phyloP scores from a whole-genome alignment of 2,113 vertebrate species.

The Psilopsiagon aymara region DNA sequence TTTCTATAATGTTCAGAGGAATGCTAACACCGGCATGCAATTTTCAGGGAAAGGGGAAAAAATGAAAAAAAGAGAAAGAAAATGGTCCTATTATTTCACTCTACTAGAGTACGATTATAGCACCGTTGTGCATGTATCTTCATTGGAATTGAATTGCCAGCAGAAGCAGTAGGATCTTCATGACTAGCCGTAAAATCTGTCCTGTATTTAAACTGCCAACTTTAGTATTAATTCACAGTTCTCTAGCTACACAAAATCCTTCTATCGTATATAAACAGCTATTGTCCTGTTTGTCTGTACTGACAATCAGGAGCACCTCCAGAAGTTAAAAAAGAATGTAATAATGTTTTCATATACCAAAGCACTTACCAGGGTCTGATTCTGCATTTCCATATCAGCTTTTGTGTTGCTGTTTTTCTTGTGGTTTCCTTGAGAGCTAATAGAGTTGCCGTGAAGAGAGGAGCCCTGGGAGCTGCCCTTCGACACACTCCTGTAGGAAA shows the following conservation, averaged over 20 bases:
- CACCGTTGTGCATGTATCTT: background rate
- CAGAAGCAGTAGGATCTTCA: background rate
- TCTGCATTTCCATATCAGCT: conserved; percentile 80
- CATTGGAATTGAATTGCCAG: background rate
- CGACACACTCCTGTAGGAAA: conserved; percentile 82
- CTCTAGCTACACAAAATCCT: conserved; percentile 8
- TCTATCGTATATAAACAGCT: conserved; percentile 13
- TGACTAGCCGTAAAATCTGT: background rate
- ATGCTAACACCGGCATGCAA: background rate
- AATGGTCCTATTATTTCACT: background rate
- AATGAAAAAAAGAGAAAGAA: background rate
- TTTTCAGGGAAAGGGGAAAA: background rate
- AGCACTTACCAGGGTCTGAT: conserved; percentile 82
- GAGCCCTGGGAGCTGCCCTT: conserved; percentile 82
- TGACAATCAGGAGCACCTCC: background rate
- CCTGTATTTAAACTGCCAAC: background rate
- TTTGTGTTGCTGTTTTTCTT: conserved; percentile 83
- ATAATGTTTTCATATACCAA: conserved; percentile 1
- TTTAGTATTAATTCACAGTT: conserved; percentile 31
- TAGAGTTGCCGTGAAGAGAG: conserved; percentile 72
- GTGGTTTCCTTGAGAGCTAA: conserved; percentile 82
- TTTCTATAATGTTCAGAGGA: background rate
- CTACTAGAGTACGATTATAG: background rate
- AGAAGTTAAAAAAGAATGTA: conserved; percentile 18
- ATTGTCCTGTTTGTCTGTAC: background rate